These are phyloP conservation scores for Lepidochrysops patricia DNA, from an alignment of 2,888 invertebrate species.

Conservation along the genomic window DNA sequence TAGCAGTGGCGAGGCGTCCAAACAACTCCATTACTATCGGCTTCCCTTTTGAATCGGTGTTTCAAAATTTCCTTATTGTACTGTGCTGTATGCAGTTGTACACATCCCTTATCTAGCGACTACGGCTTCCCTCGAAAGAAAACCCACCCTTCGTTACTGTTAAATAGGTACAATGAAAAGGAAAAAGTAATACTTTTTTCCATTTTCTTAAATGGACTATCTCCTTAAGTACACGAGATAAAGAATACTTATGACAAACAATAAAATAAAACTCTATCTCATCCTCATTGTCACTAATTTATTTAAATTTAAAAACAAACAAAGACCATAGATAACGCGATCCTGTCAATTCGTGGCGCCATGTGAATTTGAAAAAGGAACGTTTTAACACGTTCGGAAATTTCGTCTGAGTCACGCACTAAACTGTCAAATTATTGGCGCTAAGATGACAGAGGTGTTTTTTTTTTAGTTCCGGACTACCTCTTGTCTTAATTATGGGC, in stretches of 20 bases:
- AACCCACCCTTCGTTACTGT: no score
- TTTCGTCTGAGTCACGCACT: neutral
- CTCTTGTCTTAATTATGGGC: conserved; percentile 57
- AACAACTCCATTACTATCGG: no score
- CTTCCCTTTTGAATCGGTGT: no score
- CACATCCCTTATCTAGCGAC: no score
- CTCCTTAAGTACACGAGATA: neutral
- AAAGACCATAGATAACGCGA: neutral
- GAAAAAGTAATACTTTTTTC: no score
- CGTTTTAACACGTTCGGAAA: conserved; percentile 12
- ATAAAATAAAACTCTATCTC: neutral
- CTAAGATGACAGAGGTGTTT: conserved; percentile 34
- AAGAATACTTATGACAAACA: neutral
- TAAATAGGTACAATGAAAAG: no score
- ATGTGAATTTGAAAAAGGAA: conserved; percentile 10
- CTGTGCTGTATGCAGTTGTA: no score
- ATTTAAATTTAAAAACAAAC: conserved; percentile 5
- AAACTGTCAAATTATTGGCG: conserved; percentile 35
- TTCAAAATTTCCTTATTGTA: no score
- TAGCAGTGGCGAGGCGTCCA: no score
- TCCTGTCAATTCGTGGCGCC: conserved; percentile 9
- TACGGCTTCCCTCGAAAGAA: no score
- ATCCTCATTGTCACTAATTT: neutral
- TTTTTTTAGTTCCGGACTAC: conserved; percentile 32
- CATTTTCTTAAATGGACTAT: neutral